phyloP scores from a whole-genome alignment of 2,113 vertebrate genomes.

The Leucopsar rothschildi region DNA sequence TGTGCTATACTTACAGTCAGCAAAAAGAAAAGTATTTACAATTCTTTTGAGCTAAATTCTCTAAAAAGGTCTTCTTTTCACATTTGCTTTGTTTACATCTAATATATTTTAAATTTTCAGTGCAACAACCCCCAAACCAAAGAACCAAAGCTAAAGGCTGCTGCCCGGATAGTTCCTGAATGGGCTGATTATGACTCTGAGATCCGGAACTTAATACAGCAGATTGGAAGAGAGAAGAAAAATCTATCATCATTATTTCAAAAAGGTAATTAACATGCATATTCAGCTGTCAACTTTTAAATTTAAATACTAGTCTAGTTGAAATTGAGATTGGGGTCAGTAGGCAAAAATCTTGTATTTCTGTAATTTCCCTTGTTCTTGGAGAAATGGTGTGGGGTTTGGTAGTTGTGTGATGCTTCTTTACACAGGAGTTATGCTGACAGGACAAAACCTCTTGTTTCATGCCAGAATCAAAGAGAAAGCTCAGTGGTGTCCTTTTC shows the following conservation, averaged over 20 bases:
- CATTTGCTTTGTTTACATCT: not conserved
- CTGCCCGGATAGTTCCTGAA: conserved; percentile 89
- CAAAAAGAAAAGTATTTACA: not conserved
- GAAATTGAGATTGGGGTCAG: not conserved
- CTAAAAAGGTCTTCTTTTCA: not conserved
- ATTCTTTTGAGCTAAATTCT: not conserved
- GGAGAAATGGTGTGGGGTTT: not conserved
- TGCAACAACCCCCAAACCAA: conserved; percentile 98
- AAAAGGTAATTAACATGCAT: not conserved
- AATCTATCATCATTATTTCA: not conserved
- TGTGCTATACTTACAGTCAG: not conserved
- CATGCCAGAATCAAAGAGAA: not conserved
- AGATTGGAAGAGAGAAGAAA: conserved; percentile 67
- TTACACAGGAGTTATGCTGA: not conserved
- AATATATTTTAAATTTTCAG: conserved; percentile 68
- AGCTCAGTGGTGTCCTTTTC: not conserved
- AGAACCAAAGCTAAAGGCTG: conserved; percentile 93
- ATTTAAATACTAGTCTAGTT: not conserved
- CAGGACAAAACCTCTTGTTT: not conserved
- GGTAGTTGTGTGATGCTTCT: not conserved
- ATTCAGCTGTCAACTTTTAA: not conserved
- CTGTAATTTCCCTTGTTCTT: not conserved
- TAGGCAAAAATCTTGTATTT: not conserved
- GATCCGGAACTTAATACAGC: conserved; percentile 80
- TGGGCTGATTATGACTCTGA: conserved; percentile 89